A percentile compares a stretch with the other conserved stretches of the same genome.
phyloP scores from a whole-genome alignment of 2,113 vertebrate genomes.

The Macquaria ambigua region DNA sequence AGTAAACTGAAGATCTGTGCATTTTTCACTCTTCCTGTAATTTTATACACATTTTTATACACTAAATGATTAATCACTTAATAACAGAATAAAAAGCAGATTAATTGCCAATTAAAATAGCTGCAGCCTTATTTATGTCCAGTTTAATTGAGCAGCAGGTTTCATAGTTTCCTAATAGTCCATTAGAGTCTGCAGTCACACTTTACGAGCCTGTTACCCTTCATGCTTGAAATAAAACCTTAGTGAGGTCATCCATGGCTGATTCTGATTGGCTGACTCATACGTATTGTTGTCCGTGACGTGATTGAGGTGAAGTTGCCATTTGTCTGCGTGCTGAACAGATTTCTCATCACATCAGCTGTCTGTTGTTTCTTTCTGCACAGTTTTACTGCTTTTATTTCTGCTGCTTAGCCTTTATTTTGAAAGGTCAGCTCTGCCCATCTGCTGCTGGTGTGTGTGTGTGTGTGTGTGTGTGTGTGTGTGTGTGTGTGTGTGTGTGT shows the following conservation, averaged over 20 bases:
- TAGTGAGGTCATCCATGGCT: background rate
- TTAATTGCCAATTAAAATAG: no score
- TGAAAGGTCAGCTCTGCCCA: constrained; percentile 55
- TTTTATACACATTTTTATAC: no score
- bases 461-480: background rate
- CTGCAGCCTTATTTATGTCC: no score
- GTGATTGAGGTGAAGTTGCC: background rate
- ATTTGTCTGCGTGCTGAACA: background rate
- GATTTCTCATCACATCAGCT: constrained; percentile 9
- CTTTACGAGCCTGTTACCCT: constrained; percentile 23
- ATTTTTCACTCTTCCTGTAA: no score
- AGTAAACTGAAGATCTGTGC: no score
- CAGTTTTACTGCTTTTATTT: constrained; percentile 44
- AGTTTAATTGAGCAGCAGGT: no score
- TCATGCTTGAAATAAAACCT: background rate
- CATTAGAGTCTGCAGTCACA: background rate
- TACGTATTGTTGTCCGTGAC: background rate
- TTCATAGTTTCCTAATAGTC: no score
- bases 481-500: background rate
- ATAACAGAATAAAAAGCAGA: no score
- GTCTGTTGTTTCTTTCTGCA: constrained; percentile 1
- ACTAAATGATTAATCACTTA: no score
- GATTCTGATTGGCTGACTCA: constrained; percentile 6
- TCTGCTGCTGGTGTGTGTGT: constrained; percentile 35
- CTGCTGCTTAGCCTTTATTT: constrained; percentile 28